Conservation (phyloP, 2,113 vertebrate genomes). For the Campylorhamphus procurvoides region DNA sequence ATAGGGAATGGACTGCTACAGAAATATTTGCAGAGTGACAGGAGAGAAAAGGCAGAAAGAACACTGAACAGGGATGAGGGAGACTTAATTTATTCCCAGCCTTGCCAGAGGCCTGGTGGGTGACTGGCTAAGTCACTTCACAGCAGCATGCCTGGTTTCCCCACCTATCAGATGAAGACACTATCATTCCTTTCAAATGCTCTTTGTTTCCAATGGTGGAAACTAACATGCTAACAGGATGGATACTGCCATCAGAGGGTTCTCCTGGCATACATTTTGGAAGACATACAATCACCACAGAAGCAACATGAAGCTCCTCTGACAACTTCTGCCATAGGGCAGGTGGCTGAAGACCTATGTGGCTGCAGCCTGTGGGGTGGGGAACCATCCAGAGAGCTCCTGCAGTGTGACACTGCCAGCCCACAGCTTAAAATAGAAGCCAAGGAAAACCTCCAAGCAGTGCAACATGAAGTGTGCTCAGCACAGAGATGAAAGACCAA, state of each 20-base stretch:
- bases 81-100: not conserved
- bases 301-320: not conserved
- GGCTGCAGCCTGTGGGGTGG: not conserved
- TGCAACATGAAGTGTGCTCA: not conserved
- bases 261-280: not conserved
- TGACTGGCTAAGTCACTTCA: not conserved
- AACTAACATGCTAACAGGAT: not conserved
- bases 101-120: not conserved
- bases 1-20: not conserved
- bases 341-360: not conserved
- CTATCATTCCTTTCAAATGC: not conserved
- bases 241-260: not conserved
- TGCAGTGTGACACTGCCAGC: not conserved
- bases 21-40: slow-evolving; percentile 28
- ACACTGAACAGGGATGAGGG: not conserved
- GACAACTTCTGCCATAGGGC: rapidly evolving
- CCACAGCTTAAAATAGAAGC: not conserved
- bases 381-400: not conserved
- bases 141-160: not conserved
- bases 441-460: slow-evolving; percentile 5
- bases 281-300: not conserved
- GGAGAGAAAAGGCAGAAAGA: not conserved
- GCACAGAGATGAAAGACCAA: not conserved
- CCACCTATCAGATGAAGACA: not conserved
- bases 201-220: not conserved